These are phyloP conservation scores for Balanococcus diminutus DNA, from an alignment of 2,888 invertebrate species.

Conservation along the genomic window DNA sequence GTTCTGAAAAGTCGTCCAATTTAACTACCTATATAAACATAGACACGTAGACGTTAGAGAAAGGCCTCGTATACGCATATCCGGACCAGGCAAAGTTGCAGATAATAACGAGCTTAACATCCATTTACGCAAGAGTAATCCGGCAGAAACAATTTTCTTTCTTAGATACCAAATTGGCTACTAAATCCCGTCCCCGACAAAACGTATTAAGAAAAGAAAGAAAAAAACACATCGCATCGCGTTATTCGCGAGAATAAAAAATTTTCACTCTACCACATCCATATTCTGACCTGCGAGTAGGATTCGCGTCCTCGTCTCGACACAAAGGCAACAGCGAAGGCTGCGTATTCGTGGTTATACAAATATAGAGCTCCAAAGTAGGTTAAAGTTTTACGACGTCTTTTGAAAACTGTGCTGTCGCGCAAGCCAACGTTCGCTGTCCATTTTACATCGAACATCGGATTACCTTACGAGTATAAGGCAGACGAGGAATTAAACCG, in stretches of 20 bases:
- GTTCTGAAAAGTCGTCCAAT: neutral
- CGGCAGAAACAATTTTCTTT: constrained; percentile 32
- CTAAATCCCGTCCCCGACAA: constrained; percentile 25
- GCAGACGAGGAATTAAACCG: neutral
- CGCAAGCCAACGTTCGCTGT: no score
- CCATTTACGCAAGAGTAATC: constrained; percentile 29
- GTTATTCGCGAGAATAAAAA: neutral
- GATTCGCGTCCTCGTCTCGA: no score
- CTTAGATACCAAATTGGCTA: constrained; percentile 33
- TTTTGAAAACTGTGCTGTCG: neutral
- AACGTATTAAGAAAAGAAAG: neutral
- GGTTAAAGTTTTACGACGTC: constrained; percentile 22
- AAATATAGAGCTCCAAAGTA: neutral
- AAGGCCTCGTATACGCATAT: neutral
- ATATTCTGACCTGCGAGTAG: neutral
- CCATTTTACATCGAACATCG: neutral
- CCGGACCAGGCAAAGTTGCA: neutral
- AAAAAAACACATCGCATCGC: neutral
- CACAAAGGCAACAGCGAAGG: neutral
- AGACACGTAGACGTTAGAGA: neutral
- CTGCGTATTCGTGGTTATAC: neutral
- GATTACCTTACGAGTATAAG: neutral
- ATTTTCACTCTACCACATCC: neutral
- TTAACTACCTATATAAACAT: neutral
- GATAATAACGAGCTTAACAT: constrained; percentile 22